Conservation (phyloP, 2,888 invertebrate genomes). For the Ceraclea dissimilis region DNA sequence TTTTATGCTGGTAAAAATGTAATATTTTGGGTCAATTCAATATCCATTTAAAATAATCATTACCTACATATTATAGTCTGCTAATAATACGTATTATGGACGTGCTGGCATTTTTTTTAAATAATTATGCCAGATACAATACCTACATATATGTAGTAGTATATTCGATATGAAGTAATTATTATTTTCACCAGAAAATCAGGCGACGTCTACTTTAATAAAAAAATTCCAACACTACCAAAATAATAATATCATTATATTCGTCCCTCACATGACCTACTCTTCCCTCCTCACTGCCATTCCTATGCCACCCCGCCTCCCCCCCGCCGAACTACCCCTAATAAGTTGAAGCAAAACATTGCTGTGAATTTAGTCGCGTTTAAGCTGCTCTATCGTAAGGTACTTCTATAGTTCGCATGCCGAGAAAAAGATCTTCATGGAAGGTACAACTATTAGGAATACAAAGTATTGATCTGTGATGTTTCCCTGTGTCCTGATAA, state of each 20-base stretch:
- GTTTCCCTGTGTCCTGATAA: conserved; percentile 7
- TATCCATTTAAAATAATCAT: too few species aligned
- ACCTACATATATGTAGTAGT: too few species aligned
- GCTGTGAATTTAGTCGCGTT: conserved; percentile 13
- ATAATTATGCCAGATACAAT: too few species aligned
- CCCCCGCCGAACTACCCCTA: background rate
- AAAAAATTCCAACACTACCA: too few species aligned
- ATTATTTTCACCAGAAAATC: too few species aligned
- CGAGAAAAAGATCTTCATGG: conserved; percentile 13
- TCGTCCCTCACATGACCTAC: background rate
- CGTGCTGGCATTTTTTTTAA: too few species aligned
- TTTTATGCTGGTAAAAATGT: too few species aligned
- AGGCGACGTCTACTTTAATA: too few species aligned
- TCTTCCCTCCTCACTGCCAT: background rate
- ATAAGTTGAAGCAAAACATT: background rate
- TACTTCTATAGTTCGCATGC: conserved; percentile 6
- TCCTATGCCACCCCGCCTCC: conserved; percentile 2
- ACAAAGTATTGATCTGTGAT: conserved; percentile 16
- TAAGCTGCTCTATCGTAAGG: conserved; percentile 6
- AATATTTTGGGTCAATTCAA: too few species aligned
- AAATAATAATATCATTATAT: background rate
- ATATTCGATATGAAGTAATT: too few species aligned
- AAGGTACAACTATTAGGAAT: conserved; percentile 8
- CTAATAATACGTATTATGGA: too few species aligned
- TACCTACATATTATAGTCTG: too few species aligned